phyloP scores from a whole-genome alignment of 2,113 vertebrate species.

The Ptilorrhoa leucosticta region DNA sequence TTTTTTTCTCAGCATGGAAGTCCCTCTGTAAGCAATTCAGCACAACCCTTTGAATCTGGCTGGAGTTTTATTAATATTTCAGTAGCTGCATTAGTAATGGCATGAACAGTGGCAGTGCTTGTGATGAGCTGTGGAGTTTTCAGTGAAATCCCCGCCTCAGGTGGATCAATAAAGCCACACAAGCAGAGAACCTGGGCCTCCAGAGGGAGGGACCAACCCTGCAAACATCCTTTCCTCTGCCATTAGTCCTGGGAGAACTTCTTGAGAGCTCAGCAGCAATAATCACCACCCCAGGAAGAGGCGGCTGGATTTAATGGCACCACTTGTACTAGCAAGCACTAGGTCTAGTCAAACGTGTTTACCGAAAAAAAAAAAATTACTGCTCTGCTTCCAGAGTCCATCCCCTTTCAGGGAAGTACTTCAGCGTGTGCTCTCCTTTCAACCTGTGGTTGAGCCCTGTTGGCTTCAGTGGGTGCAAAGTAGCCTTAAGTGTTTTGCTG shows the following conservation, averaged over 20 bases:
- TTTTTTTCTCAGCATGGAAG: constrained; percentile 57
- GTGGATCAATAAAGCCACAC: background rate
- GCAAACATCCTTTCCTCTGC: background rate
- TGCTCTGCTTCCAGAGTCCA: background rate
- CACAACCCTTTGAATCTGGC: background rate
- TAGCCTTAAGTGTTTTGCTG: background rate
- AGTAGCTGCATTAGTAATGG: background rate
- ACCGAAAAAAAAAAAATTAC: background rate
- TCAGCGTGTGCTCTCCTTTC: background rate
- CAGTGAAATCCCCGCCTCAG: background rate
- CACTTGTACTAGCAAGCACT: background rate
- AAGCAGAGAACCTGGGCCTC: background rate
- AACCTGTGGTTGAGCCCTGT: fast-evolving
- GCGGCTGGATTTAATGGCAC: background rate
- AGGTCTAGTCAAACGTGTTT: background rate
- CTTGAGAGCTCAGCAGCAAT: background rate
- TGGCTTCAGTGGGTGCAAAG: background rate
- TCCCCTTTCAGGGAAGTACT: background rate
- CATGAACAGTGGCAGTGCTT: background rate
- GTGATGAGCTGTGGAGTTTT: background rate
- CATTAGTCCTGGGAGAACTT: background rate
- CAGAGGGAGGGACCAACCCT: background rate
- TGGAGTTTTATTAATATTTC: constrained; percentile 50
- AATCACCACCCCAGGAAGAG: background rate
- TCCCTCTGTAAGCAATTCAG: constrained; percentile 28